Conservation (phyloP, 2,797 vertebrate species). For the Atherinosoma microstoma region DNA sequence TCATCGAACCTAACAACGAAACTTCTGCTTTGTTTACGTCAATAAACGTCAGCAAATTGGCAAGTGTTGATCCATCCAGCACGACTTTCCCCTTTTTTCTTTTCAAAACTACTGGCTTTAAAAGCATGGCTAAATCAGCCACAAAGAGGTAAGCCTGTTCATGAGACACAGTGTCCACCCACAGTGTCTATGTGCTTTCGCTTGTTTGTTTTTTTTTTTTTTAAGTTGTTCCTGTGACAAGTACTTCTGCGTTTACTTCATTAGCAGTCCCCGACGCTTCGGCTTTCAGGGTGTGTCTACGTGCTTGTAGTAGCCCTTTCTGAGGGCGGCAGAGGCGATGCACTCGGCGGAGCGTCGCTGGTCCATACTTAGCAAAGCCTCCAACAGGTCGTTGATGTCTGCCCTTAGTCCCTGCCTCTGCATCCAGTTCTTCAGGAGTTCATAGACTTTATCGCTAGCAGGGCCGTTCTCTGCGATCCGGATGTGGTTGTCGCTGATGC, state of each 20-base stretch:
- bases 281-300: constrained; percentile 64
- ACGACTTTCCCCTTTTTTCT: constrained; percentile 60
- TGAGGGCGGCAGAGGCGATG: constrained; percentile 79
- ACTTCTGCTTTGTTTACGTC: constrained; percentile 21
- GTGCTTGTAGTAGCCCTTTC: constrained; percentile 81
- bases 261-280: background rate
- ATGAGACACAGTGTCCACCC: constrained; percentile 45
- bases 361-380: constrained; percentile 81
- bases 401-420: constrained; percentile 84
- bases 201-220: background rate
- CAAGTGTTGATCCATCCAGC: constrained; percentile 49
- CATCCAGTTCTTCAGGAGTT: constrained; percentile 86
- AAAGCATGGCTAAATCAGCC: constrained; percentile 54
- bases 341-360: constrained; percentile 84
- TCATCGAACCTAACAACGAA: constrained; percentile 11
- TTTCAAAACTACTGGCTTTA: constrained; percentile 75
- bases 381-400: constrained; percentile 83
- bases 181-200: constrained; percentile 59
- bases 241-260: constrained; percentile 41
- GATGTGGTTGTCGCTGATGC: constrained; percentile 84
- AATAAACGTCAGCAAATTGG: constrained; percentile 30
- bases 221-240: constrained; percentile 32
- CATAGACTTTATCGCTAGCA: constrained; percentile 82
- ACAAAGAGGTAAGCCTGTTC: constrained; percentile 70
- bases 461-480: constrained; percentile 77